Percentiles rank a stretch among this genome's conserved stretches.
These are phyloP conservation scores for Platanista minor DNA, from an alignment of 2,113 vertebrate genomes.

Conservation along the genomic window DNA sequence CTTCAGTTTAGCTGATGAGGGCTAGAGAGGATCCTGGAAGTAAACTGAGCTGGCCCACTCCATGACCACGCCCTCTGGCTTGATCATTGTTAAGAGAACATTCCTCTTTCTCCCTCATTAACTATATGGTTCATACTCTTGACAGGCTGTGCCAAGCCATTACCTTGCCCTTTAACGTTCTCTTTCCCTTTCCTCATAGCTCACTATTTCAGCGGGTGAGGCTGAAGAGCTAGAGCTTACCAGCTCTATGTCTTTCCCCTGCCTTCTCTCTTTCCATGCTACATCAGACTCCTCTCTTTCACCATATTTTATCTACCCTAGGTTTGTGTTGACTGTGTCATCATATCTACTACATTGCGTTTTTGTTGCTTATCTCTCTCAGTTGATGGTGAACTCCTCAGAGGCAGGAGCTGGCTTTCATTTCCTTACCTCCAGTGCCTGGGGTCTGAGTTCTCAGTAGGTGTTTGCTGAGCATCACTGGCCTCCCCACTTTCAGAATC, in stretches of 20 bases:
- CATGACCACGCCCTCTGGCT: background rate
- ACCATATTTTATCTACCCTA: background rate
- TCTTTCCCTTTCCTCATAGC: background rate
- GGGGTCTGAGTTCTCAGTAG: background rate
- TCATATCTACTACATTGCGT: background rate
- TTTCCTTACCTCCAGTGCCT: background rate
- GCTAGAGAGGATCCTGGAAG: background rate
- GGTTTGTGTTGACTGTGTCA: background rate
- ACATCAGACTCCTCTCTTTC: background rate
- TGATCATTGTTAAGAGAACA: background rate
- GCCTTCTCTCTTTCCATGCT: background rate
- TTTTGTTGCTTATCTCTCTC: background rate
- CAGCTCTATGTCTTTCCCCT: background rate
- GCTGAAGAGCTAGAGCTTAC: background rate
- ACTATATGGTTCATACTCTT: background rate
- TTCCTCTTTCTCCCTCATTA: conserved; percentile 42
- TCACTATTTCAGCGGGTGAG: background rate
- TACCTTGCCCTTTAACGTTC: background rate
- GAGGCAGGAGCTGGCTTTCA: background rate
- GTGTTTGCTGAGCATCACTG: background rate
- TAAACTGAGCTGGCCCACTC: background rate
- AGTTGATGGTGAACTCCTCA: background rate
- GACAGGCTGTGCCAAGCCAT: background rate
- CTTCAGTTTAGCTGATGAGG: background rate
- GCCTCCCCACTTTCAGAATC: background rate